Percentiles rank a stretch among this genome's conserved stretches.
Evolutionary conservation across 2,113 vertebrate species (phyloP).

Genomic region (Urocitellus parryii): DNA sequence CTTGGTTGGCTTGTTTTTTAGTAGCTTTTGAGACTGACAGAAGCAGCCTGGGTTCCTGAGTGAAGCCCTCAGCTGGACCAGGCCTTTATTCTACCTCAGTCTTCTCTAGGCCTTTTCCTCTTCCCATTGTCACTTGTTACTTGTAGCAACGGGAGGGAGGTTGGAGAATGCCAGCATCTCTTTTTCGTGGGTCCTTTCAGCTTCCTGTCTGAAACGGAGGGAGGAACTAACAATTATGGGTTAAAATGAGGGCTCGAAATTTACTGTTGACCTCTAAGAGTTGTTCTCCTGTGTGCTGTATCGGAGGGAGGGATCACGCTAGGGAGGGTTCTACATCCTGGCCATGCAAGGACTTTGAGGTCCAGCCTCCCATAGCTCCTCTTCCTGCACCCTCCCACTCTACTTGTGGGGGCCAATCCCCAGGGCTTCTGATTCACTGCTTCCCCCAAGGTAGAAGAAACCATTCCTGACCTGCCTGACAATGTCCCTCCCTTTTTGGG

Average conservation of each 20-base stretch:
- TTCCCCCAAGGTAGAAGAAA: background rate
- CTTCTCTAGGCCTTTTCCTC: background rate
- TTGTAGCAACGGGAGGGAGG: background rate
- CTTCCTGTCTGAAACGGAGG: background rate
- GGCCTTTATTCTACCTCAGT: background rate
- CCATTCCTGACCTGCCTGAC: too few relatives aligned
- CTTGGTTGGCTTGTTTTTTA: background rate
- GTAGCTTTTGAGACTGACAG: background rate
- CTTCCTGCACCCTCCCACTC: fast-evolving
- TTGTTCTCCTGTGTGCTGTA: background rate
- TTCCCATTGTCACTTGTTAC: background rate
- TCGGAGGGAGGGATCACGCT: fast-evolving
- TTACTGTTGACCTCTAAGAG: background rate
- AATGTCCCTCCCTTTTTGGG: too few relatives aligned
- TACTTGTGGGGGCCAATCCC: background rate
- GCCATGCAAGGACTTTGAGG: background rate
- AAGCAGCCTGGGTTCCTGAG: background rate
- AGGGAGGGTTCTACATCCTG: background rate
- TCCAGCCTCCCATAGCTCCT: background rate
- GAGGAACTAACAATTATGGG: background rate
- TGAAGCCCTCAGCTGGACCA: background rate
- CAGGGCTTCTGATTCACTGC: background rate
- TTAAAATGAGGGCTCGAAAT: background rate
- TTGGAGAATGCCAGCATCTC: background rate
- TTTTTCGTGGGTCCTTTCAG: background rate